These are phyloP conservation scores for Gymnobelideus leadbeateri DNA, from an alignment of 2,113 vertebrate species.

Conservation along the genomic window DNA sequence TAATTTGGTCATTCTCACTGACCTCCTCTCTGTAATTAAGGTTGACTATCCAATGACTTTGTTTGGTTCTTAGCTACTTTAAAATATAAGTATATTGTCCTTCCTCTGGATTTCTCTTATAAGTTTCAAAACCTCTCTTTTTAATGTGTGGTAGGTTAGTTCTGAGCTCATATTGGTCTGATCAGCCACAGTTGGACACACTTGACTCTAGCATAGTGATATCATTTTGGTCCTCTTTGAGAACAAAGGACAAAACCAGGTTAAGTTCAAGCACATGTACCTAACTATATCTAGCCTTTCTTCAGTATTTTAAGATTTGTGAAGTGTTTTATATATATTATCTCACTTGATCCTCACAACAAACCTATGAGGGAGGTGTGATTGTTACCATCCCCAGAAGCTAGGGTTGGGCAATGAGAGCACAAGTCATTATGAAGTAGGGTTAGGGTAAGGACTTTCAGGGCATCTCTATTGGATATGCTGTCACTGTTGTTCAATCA, in stretches of 20 bases:
- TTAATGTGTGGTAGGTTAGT: constrained; percentile 34
- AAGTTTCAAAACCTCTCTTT: constrained; percentile 59
- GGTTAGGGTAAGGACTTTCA: neutral
- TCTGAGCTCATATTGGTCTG: no score
- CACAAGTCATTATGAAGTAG: neutral
- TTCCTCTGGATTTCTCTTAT: constrained; percentile 45
- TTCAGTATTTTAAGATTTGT: neutral
- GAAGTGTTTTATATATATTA: neutral
- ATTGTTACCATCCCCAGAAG: neutral
- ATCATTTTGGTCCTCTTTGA: no score
- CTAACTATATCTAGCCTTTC: neutral
- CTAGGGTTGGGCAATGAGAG: neutral
- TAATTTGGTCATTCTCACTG: constrained; percentile 65
- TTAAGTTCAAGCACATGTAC: constrained; percentile 36
- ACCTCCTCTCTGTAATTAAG: constrained; percentile 66
- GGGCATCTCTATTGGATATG: neutral
- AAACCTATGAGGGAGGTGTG: neutral
- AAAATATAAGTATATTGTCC: constrained; percentile 36
- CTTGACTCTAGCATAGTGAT: no score
- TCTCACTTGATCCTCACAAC: neutral
- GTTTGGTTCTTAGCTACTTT: constrained; percentile 35
- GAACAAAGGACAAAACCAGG: no score
- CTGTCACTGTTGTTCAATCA: neutral
- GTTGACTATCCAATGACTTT: constrained; percentile 63
- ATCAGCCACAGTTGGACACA: no score